Base-by-base conservation (phyloP, 2,888 invertebrate genomes). In the Amiota communis region DNA sequence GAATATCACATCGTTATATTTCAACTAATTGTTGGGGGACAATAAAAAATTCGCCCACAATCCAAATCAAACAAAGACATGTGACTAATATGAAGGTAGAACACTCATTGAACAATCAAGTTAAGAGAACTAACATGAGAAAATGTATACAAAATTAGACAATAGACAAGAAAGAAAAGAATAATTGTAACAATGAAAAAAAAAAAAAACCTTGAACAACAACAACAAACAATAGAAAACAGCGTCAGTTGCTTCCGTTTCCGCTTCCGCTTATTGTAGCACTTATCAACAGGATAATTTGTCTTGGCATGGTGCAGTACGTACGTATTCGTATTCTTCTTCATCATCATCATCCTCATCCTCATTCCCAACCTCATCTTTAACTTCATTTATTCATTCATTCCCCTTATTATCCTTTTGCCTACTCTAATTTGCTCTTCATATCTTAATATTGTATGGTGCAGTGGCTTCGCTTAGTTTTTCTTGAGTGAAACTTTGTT, bases 211-310 rank as follows among this genome's bases (percentile, higher is more conserved):
- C 36, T 36, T 6, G 36, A 36, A 36, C 36, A 36, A 36, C 36
- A 36, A 36, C 4, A 11, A 36, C 11, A 12, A 36, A 63, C 63
- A 13, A 47, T 67, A 70, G 17, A 47, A 46, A 57, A 36, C 47
- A 49, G 15, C 23, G 53, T 61, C 53, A 53, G 63, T 63, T 46
- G 46, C 63, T 63, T 63, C 63, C 63, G 77, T 79, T 79, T 81
- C 74, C 80, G 79, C 83, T 79, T 81, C 74, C 80, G 79, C n/a
- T 81, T 72, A 78, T 82, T 81, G 82, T 81, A 77, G 79, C 80
- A 79, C 83, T 82, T 85, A 82, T 82, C 85, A 82, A 83, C 85
- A 81, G 80, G 77, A 83, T 85, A 85, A 85, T 82, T 82, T 82
- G 82, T 82, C 82, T 79, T 85, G 82, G 82, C 82, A 77, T 83